These are phyloP conservation scores for Chanos chanos DNA, from an alignment of 2,797 vertebrate genomes.

Conservation along the genomic window DNA sequence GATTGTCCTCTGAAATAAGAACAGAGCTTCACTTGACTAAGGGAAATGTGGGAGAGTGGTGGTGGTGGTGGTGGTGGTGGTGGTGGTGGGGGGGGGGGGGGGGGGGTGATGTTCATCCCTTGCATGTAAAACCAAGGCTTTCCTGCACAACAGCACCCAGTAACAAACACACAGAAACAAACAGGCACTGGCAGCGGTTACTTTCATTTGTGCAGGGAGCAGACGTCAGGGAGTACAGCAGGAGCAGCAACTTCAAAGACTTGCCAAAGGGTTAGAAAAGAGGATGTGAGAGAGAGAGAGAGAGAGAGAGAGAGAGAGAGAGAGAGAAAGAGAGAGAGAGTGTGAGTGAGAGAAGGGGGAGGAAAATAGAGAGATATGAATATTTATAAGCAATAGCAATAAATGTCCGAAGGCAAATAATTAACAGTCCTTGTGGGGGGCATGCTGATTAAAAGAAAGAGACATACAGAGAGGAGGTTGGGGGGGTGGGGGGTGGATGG, in stretches of 20 bases:
- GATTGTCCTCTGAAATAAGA: not conserved
- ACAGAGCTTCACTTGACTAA: not conserved
- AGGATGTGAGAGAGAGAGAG: not conserved
- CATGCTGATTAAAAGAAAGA: conserved; percentile 5
- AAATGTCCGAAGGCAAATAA: not conserved
- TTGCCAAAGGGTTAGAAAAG: not conserved
- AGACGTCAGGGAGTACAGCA: not conserved
- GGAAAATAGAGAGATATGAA: not conserved
- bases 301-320: not conserved
- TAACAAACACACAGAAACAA: not conserved
- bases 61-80: too few species aligned
- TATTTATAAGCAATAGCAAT: not conserved
- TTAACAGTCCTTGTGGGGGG: not conserved
- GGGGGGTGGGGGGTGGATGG: not conserved
- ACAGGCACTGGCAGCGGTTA: not conserved
- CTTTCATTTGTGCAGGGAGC: not conserved
- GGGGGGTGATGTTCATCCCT: not conserved
- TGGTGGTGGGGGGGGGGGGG: not conserved
- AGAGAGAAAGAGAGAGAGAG: not conserved
- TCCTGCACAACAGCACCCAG: not conserved
- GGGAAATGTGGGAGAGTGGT: not conserved
- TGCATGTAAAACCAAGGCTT: not conserved
- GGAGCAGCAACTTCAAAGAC: conserved; percentile 1
- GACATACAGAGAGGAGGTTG: too few species aligned
- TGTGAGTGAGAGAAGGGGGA: not conserved